Percentiles rank a stretch among this genome's conserved stretches.
These are phyloP conservation scores for Styela plicata DNA, from an alignment of 23 tunicate genomes.

Conservation along the genomic window DNA sequence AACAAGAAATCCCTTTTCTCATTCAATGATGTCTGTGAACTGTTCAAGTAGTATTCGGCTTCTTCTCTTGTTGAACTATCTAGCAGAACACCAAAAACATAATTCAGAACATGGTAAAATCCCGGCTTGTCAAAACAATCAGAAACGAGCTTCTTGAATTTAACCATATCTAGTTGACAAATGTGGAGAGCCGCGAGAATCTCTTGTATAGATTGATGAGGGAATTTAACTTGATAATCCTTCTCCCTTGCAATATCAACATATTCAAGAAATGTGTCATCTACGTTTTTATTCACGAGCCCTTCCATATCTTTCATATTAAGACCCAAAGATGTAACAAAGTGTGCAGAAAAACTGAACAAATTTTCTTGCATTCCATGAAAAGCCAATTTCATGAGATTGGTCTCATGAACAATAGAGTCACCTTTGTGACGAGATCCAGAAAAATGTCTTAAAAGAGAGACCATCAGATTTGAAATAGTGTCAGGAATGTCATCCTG, in stretches of 20 bases:
- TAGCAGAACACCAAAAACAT: not conserved
- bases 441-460: not conserved
- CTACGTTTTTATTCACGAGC: not conserved
- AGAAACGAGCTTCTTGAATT: not conserved
- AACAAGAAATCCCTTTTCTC: not conserved
- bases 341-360: not conserved
- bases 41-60: not conserved
- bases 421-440: not conserved
- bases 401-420: not conserved
- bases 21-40: not conserved
- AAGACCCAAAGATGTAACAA: not conserved
- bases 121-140: not conserved
- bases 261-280: not conserved
- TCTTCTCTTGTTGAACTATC: not conserved
- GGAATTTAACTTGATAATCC: not conserved
- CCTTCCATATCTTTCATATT: not conserved
- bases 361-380: not conserved
- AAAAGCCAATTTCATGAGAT: slow-evolving; percentile 3
- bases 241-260: not conserved
- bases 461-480: not conserved
- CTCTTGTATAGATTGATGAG: slow-evolving; percentile 12
- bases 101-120: not conserved
- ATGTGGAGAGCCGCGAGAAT: not conserved
- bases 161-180: not conserved
- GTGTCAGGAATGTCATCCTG: not conserved